Percentiles rank a stretch among this genome's conserved stretches.
These are phyloP conservation scores for Peromyscus nudipes DNA, from an alignment of 2,797 vertebrate genomes.

Conservation along the genomic window DNA sequence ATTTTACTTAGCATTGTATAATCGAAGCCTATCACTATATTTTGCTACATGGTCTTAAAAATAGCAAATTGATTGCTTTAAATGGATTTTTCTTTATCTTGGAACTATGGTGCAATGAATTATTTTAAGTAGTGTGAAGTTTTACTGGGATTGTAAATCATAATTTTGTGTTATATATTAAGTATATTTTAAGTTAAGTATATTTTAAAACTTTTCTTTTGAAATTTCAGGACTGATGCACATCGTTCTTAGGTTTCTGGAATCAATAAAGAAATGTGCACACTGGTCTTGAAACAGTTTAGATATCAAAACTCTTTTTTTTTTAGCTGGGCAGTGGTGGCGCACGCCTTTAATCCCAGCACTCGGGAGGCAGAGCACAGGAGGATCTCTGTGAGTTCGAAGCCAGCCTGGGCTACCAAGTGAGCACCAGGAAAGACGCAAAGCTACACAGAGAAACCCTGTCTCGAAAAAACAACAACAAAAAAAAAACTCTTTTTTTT, in stretches of 20 bases:
- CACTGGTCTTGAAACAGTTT: conserved; percentile 13
- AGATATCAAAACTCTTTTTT: conserved; percentile 26
- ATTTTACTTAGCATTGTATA: conserved; percentile 76
- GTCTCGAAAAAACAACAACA: too few relatives aligned
- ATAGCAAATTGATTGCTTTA: conserved; percentile 76
- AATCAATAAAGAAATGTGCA: conserved; percentile 15
- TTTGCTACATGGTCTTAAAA: conserved; percentile 73
- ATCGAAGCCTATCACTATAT: conserved; percentile 63
- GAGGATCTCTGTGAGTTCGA: too few relatives aligned
- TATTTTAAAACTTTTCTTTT: conserved; percentile 59
- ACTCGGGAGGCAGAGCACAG: too few relatives aligned
- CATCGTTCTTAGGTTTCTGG: conserved; percentile 18
- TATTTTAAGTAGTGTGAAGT: conserved; percentile 75
- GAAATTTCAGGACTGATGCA: conserved; percentile 34
- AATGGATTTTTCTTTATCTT: conserved; percentile 73
- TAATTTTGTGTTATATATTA: conserved; percentile 44
- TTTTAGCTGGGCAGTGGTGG: too few relatives aligned
- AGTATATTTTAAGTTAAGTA: neutral
- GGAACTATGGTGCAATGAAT: conserved; percentile 58
- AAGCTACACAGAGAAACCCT: too few relatives aligned
- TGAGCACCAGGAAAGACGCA: too few relatives aligned
- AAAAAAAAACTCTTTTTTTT: conserved; percentile 7
- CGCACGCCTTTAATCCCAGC: too few relatives aligned
- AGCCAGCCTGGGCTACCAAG: too few relatives aligned
- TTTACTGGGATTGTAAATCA: conserved; percentile 58